Conservation (phyloP, 2,888 invertebrate genomes). For the Endomychus coccineus region DNA sequence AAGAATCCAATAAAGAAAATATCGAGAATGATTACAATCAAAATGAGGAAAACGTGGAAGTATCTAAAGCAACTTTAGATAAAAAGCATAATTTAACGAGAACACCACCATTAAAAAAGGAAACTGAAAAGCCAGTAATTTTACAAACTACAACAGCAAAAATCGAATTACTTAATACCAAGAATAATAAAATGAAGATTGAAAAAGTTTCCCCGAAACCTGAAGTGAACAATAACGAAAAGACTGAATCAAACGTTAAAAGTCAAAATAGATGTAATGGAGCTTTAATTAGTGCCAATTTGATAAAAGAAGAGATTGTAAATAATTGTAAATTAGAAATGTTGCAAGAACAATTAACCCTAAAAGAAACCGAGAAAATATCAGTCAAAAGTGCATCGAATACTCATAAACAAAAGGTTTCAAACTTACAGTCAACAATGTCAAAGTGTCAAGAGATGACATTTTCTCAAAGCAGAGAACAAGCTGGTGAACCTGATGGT, state of each 20-base stretch:
- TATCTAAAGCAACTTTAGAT: conserved; percentile 26
- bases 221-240: conserved; percentile 9
- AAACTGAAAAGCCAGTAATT: conserved; percentile 59
- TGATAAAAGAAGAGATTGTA: too few species aligned
- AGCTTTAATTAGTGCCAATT: too few species aligned
- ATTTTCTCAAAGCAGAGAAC: conserved; percentile 55
- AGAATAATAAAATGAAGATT: conserved; percentile 32
- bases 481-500: conserved; percentile 82
- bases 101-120: conserved; percentile 58
- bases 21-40: conserved; percentile 30
- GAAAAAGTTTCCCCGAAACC: conserved; percentile 17
- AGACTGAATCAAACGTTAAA: conserved; percentile 15
- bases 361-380: too few species aligned
- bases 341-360: too few species aligned
- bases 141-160: conserved; percentile 43
- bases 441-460: conserved; percentile 15
- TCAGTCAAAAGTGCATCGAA: too few species aligned
- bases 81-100: conserved; percentile 43
- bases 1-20: conserved; percentile 38
- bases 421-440: too few species aligned
- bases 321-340: too few species aligned
- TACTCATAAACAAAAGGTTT: too few species aligned
- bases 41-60: conserved; percentile 22
- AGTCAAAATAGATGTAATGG: too few species aligned
- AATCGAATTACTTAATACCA: conserved; percentile 37